These are phyloP conservation scores for Ectropis crepuscularia DNA, from an alignment of 2,888 invertebrate species.

Conservation along the genomic window DNA sequence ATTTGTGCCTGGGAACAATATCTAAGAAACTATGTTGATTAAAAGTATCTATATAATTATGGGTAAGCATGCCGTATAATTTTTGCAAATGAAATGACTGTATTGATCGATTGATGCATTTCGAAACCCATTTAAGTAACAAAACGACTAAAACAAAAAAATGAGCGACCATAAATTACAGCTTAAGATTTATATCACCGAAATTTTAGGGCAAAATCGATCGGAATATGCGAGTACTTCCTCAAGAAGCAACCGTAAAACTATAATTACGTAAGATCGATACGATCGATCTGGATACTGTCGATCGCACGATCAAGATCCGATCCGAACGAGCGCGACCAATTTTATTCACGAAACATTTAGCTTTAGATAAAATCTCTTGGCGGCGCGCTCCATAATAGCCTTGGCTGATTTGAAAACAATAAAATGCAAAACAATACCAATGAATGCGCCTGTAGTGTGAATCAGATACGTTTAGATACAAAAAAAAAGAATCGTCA, in stretches of 20 bases:
- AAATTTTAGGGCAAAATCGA: slow-evolving; percentile 16
- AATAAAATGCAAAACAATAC: slow-evolving; percentile 68
- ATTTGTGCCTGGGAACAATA: no score
- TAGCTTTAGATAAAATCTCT: slow-evolving; percentile 76
- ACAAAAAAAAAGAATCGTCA: slow-evolving; percentile 63
- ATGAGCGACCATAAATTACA: neutral
- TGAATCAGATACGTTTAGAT: slow-evolving; percentile 75
- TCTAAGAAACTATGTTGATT: no score
- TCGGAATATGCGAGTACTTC: slow-evolving; percentile 64
- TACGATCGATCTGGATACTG: slow-evolving; percentile 56
- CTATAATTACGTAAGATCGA: slow-evolving; percentile 78
- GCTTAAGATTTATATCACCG: slow-evolving; percentile 7
- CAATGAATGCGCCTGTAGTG: slow-evolving; percentile 73
- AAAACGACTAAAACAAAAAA: neutral
- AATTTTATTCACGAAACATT: slow-evolving; percentile 83
- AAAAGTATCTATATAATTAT: no score
- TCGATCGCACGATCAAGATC: slow-evolving; percentile 67
- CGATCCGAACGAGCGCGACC: slow-evolving; percentile 76
- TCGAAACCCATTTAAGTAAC: no score
- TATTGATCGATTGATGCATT: no score
- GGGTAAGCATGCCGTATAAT: no score
- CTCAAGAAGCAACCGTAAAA: slow-evolving; percentile 59
- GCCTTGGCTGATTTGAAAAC: slow-evolving; percentile 66
- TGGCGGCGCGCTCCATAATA: slow-evolving; percentile 56
- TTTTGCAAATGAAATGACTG: no score